Base-by-base conservation (phyloP, 1,140 invertebrate species). In the Archegozetes longisetosus region DNA sequence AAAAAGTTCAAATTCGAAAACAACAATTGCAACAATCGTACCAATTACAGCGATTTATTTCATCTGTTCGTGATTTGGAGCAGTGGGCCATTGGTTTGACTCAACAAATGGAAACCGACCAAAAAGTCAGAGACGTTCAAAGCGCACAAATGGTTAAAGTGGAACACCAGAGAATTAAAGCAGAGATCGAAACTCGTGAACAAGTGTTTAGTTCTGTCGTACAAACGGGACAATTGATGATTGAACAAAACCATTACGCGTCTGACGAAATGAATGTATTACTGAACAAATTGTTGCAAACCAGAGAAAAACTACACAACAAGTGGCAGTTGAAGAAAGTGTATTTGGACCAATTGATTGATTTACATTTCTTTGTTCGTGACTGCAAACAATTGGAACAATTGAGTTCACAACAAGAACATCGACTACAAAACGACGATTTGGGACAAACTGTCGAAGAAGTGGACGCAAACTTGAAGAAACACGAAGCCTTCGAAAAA, bases 361-460 rank as follows among this genome's bases (percentile, higher is more conserved):
- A 97, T 70, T 75, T 93, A 56, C 90, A 96, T 69, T 86, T 89
- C 69, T 97, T 98, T 80, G 73, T 95, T 51, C 77, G 92, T 28
- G 93, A 98, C 74, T 88, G 88, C 13, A 91, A 93, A 69, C 86
- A 93, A 71, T 78, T 97, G 24, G 86, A 96, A 66, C 85, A 88
- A 64, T 77, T 90, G 2, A 90, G 88, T 60, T 82, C 81, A 26
- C 79, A 85, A 4, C 92, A 97, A 72, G 90, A 94, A 75, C 86
- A 84, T 53, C 64, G 64, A 17, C 60, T 69, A 14, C 53, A 54
- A 23, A 59, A 25, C 13, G 28, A 32, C 55, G 75, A 75, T 60
- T 65, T 71, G 49, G 74, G 74, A 46, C 67, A 68, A 25, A 72
- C 71, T 14, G 88, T 93, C 0, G 88, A 92, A 71, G 86, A 90